Base-by-base conservation (phyloP, 2,113 vertebrate genomes). In the Bufo gargarizans region DNA sequence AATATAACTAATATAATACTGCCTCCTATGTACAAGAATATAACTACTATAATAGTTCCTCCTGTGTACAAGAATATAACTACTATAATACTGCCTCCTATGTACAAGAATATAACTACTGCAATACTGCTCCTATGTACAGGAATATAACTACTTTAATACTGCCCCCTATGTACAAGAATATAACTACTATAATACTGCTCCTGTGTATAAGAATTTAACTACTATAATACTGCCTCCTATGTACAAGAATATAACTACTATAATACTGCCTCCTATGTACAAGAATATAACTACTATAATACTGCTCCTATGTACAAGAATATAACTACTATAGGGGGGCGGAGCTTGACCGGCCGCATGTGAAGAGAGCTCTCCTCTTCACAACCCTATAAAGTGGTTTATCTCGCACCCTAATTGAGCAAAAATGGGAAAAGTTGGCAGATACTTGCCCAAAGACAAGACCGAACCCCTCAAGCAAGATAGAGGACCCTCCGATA, bases 201-300 rank as follows among this genome's bases (percentile, higher is more conserved):
- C 59, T 19, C 59, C 59, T 61, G 19, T 61, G 59, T 69, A 69
- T n/a, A 69, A 69, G 65, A 69, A 69, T 69, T 33, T 69, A 61
- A 61, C 59, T 61, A 61, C 59, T 17, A 61, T 19, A 19, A 61
- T 61, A 19, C 59, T 61, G 59, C 17, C 45, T 45, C 45, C 72
- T 76, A 76, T 76, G 4, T 76, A 19, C 45, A 49, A 76, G 14
- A 76, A 76, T 76, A 49, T 76, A 76, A 76, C 72, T 76, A 76
- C 45, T 76, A 76, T 43, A 33, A 72, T 69, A 69, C 65, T 33
- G 65, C 22, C 69, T 14, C 69, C 69, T 72, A 45, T 45, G 12
- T 72, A 45, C 69, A 72, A 72, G 69, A 72, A 72, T 72, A 72
- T 72, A 72, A 72, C 69, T 45, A 72, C 22, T 45, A 72, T 76